Percentiles rank a stretch among this genome's conserved stretches.
Conservation (phyloP, 2,797 vertebrate species). For the Darevskia mixta region DNA sequence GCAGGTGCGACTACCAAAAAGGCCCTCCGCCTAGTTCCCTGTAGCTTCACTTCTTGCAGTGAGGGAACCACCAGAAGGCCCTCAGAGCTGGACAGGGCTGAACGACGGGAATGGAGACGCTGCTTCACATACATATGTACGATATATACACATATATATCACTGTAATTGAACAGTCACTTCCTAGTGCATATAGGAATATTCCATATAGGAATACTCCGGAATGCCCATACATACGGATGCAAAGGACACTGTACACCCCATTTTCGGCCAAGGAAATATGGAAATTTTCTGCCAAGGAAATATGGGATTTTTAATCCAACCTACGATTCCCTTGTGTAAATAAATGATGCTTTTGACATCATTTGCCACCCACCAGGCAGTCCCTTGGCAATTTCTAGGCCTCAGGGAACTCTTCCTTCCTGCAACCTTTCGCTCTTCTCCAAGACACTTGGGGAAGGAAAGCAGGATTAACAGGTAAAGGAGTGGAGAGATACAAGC, state of each 20-base stretch:
- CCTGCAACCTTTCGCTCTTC: background rate
- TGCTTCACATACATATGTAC: too few relatives aligned
- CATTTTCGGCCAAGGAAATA: too few relatives aligned
- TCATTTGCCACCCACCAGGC: background rate
- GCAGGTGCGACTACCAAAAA: too few relatives aligned
- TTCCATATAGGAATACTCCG: background rate
- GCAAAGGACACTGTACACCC: background rate
- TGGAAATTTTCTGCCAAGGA: background rate
- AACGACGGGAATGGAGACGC: too few relatives aligned
- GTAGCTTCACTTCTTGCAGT: too few relatives aligned
- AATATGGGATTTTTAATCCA: background rate
- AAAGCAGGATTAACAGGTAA: background rate
- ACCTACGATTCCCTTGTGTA: background rate
- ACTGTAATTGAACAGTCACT: background rate
- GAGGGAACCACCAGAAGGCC: too few relatives aligned
- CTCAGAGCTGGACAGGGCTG: too few relatives aligned
- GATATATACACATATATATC: background rate
- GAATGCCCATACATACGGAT: background rate
- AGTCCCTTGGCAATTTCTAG: background rate
- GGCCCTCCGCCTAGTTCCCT: too few relatives aligned
- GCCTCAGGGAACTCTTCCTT: too few relatives aligned
- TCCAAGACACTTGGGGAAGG: background rate
- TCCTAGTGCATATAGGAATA: background rate
- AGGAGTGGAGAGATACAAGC: background rate
- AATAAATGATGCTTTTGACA: background rate